Evolutionary conservation across 2,888 invertebrate genomes (phyloP), one percentile per base, ranked within the genome.

Genomic region (Coenonympha arcania): DNA sequence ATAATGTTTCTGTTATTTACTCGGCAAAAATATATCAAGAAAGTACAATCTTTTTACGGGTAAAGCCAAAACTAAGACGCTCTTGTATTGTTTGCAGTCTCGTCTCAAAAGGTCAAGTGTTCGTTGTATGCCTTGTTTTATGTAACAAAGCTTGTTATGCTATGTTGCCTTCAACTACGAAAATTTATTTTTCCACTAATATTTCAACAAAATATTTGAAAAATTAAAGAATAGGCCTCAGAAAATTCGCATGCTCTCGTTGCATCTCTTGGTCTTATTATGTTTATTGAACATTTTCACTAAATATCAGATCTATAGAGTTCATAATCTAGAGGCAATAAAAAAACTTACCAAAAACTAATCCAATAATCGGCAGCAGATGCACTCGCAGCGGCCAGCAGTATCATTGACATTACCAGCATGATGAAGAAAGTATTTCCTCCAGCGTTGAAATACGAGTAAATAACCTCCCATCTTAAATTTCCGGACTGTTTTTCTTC

Each of bases 281-380:
- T n/a, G n/a, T n/a, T n/a, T n/a, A n/a, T n/a, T n/a, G n/a, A n/a
- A n/a, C n/a, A n/a, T n/a, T n/a, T n/a, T n/a, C n/a, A n/a, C n/a
- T n/a, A n/a, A n/a, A n/a, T n/a, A n/a, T n/a, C n/a, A n/a, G n/a
- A n/a, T n/a, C n/a, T n/a, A n/a, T 46, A 15, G 18, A 16, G 24
- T 20, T 34, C 6, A n/a, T n/a, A n/a, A n/a, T n/a, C n/a, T n/a
- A n/a, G n/a, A n/a, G n/a, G n/a, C n/a, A n/a, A n/a, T n/a, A 19
- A 19, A 22, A 30, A 37, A 18, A 58, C 81, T 80, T 68, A 90
- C 91, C 91, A 92, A 66, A 86, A 90, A 55, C 90, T 89, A 46
- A 93, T 85, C 87, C 90, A 93, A 64, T 88, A 92, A 69, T 94
- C 94, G 0, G 89, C 89, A 1, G 86, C 74, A 52, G 90, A 92